Conservation (phyloP, 1,140 invertebrate species). For the Portunus trituberculatus region DNA sequence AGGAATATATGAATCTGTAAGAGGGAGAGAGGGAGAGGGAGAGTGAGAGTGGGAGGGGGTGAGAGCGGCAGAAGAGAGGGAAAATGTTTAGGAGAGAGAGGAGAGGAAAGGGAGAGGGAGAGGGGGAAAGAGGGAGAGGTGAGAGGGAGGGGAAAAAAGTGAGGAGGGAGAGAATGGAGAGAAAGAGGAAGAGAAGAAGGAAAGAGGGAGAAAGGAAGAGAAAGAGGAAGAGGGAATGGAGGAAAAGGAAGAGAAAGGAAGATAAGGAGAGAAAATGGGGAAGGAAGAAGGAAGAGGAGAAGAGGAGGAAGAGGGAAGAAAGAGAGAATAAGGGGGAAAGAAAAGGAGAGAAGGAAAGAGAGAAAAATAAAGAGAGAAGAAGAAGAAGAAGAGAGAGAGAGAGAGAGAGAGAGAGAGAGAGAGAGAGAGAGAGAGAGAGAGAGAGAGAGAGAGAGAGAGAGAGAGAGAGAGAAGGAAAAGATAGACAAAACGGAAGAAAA, state of each 20-base stretch:
- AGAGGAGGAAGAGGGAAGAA: not conserved
- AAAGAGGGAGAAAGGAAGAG: constrained; percentile 16
- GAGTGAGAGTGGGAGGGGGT: not conserved
- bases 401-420: not conserved
- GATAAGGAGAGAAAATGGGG: not conserved
- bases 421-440: not conserved
- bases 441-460: not conserved
- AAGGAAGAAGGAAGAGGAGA: not conserved
- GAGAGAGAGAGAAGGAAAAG: not conserved
- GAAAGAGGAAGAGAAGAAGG: not conserved
- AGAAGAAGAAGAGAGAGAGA: not conserved
- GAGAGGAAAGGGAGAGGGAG: not conserved
- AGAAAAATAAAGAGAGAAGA: not conserved
- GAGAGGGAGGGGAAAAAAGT: not conserved
- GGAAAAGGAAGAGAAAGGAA: not conserved
- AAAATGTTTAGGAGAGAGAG: not conserved
- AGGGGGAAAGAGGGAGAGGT: not conserved
- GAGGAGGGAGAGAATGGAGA: not conserved
- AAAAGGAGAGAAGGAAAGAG: not conserved
- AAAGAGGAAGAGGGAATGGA: not conserved
- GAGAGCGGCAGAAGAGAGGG: not conserved
- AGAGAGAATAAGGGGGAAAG: not conserved
- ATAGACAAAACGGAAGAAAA: too few species aligned
- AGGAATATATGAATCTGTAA: not conserved
- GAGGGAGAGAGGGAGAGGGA: not conserved